Percentiles rank a stretch among this genome's conserved stretches.
phyloP scores from a whole-genome alignment of 53 echinoderm and acorn worm genomes.

The Echinometra lucunter region DNA sequence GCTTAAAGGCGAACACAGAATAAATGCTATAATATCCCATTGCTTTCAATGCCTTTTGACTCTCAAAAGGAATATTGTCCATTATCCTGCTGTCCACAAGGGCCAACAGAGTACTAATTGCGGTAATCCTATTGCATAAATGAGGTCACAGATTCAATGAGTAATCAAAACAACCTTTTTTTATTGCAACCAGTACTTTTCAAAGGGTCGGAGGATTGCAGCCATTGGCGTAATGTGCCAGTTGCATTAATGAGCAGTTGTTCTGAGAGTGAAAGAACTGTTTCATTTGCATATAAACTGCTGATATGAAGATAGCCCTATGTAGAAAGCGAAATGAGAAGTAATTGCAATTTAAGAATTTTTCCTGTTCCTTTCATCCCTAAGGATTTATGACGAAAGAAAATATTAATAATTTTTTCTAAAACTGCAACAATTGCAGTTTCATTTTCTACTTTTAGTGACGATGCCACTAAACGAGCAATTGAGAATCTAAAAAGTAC shows the following conservation, averaged over 20 bases:
- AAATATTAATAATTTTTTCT: too few relatives aligned
- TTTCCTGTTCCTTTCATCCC: too few relatives aligned
- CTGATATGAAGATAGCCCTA: not conserved
- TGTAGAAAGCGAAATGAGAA: too few relatives aligned
- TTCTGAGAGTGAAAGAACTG: not conserved
- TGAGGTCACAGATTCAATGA: slow-evolving; percentile 5
- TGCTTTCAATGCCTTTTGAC: too few relatives aligned
- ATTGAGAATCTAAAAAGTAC: too few relatives aligned
- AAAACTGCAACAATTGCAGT: too few relatives aligned
- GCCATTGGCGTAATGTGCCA: not conserved
- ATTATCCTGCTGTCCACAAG: not conserved
- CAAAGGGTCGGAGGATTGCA: not conserved
- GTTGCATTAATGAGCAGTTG: not conserved
- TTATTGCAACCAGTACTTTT: slow-evolving; percentile 44
- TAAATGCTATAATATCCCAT: too few relatives aligned
- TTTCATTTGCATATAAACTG: not conserved
- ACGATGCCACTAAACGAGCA: too few relatives aligned
- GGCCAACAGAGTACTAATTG: not conserved
- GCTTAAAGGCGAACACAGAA: too few relatives aligned
- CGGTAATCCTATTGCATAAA: not conserved
- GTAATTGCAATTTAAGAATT: not conserved
- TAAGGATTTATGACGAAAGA: too few relatives aligned
- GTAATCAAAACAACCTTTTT: not conserved
- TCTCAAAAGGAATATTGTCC: not conserved
- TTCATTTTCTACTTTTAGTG: too few relatives aligned